Percentiles rank a stretch among this genome's conserved stretches.
These are phyloP conservation scores for Petrophora chlorosata DNA, from an alignment of 2,888 invertebrate genomes.

Conservation along the genomic window DNA sequence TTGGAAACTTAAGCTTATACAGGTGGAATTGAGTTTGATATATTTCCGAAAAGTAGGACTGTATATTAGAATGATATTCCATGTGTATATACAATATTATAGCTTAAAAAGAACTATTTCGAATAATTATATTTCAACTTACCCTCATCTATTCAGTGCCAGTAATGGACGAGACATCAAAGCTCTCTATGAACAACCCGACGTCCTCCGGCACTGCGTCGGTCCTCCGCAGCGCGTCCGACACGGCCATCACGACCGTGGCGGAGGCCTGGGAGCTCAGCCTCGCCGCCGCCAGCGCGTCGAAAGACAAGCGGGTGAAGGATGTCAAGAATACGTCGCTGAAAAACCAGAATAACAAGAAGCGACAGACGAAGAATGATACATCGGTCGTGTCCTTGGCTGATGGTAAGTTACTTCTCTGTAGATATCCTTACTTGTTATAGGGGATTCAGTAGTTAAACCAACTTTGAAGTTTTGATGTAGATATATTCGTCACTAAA, in stretches of 20 bases:
- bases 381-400: conserved; percentile 53
- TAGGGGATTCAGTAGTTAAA: no score
- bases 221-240: conserved; percentile 86
- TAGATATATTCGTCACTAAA: no score
- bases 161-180: conserved; percentile 59
- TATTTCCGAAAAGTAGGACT: no score
- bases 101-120: no score
- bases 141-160: no score
- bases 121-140: no score
- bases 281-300: conserved; percentile 93
- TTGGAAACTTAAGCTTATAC: no score
- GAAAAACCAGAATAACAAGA: conserved; percentile 71
- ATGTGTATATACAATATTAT: no score
- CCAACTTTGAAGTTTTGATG: no score
- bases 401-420: conserved; percentile 51
- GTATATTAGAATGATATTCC: no score
- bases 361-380: conserved; percentile 60
- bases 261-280: conserved; percentile 91
- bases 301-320: conserved; percentile 94
- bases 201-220: conserved; percentile 81
- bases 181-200: conserved; percentile 42
- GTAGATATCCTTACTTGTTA: not conserved
- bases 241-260: conserved; percentile 91
- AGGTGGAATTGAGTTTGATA: no score
- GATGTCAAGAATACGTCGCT: conserved; percentile 88